Evolutionary conservation across 1,140 invertebrate genomes (phyloP).

Genomic region (Geopemphigus sp.): DNA sequence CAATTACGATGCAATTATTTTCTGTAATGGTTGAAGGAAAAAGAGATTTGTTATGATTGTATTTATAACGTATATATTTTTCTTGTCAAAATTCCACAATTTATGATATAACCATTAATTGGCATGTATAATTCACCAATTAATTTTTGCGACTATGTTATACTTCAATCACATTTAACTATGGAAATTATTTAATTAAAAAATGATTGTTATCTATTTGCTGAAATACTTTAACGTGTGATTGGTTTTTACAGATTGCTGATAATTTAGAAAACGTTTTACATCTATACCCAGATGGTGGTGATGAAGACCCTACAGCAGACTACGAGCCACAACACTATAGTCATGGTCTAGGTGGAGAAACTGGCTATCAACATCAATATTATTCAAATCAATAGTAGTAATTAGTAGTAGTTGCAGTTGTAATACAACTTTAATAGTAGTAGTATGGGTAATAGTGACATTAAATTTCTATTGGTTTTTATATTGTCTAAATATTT

Average conservation of each 20-base stretch:
- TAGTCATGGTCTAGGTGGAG: neutral
- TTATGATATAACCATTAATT: no score
- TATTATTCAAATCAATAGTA: conserved; percentile 31
- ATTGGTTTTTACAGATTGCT: conserved; percentile 25
- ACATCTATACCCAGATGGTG: conserved; percentile 5
- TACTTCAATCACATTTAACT: no score
- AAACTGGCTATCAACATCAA: neutral
- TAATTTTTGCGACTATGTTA: no score
- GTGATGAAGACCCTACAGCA: neutral
- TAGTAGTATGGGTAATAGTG: neutral
- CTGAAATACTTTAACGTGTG: neutral
- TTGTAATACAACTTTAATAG: neutral
- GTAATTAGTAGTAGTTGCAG: neutral
- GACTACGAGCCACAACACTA: conserved; percentile 4
- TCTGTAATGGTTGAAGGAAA: neutral
- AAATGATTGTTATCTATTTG: neutral
- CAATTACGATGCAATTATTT: conserved; percentile 1
- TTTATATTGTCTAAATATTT: neutral
- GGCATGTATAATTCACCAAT: no score
- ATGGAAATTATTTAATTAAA: no score
- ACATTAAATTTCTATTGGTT: neutral
- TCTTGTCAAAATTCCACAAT: no score
- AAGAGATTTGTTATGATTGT: neutral
- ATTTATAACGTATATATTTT: neutral
- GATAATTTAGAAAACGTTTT: conserved; percentile 46